phyloP scores from a whole-genome alignment of 2,113 vertebrate genomes.

The Anoplopoma fimbria region DNA sequence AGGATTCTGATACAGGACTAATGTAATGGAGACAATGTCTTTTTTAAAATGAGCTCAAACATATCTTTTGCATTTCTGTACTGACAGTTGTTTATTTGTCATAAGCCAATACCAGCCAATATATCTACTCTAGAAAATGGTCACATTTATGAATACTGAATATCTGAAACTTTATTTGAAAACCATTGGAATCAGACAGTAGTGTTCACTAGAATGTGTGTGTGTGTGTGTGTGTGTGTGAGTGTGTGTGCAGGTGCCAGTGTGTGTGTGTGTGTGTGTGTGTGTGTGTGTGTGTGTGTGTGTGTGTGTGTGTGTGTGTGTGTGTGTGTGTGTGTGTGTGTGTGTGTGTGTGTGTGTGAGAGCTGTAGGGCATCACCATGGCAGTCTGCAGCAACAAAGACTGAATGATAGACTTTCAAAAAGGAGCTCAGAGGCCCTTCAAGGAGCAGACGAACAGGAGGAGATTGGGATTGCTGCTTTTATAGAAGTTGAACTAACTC shows the following conservation, averaged over 20 bases:
- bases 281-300: not conserved
- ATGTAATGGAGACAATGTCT: not conserved
- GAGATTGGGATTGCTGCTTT: not conserved
- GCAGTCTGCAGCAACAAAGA: conserved; percentile 57
- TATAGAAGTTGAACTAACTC: not conserved
- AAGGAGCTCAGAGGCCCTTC: conserved; percentile 48
- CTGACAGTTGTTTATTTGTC: too few relatives aligned
- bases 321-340: not conserved
- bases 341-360: conserved; percentile 14
- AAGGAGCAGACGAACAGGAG: conserved; percentile 9
- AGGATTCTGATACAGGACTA: not conserved
- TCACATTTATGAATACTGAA: not conserved
- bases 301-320: conserved; percentile 2
- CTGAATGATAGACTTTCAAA: conserved; percentile 50
- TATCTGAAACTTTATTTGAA: not conserved
- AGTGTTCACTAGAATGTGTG: not conserved
- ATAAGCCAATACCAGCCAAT: not conserved
- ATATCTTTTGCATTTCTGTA: not conserved
- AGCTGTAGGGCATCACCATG: conserved; percentile 54
- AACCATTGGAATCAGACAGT: not conserved
- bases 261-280: conserved; percentile 9
- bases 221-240: not conserved
- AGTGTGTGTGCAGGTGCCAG: too few relatives aligned
- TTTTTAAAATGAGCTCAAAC: not conserved
- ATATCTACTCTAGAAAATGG: not conserved